Evolutionary conservation across 2,888 invertebrate species (phyloP), one percentile per base, ranked within the genome.

Genomic region (Callosobruchus maculatus): DNA sequence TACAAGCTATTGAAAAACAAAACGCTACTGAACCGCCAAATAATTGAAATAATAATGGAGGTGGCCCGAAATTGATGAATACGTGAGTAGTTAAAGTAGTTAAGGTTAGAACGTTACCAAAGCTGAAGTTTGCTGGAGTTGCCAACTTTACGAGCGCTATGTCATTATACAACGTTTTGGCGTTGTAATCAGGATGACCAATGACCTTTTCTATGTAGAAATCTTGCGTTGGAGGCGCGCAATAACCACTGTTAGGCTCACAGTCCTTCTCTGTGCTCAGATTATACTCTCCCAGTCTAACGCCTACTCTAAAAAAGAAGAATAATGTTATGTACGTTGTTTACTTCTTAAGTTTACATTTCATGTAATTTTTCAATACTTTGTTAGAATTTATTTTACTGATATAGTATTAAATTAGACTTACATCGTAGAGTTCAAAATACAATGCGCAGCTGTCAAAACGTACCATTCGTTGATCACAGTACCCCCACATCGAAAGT

Each of bases 201-300:
- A 88, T 83, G 0, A 88, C 80, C 66, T 86, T 86, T 49, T 88
- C 89, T 3, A 92, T 88, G 70, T 83, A 82, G 75, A 89, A 89
- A 80, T 91, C 89, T 82, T 90, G 90, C 66, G 89, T 88, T 21
- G 83, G 85, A 0, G 88, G 87, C 4, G 87, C 85, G 78, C 85
- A 90, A 79, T 74, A 85, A 80, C 75, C 83, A 7, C 71, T 73
- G 0, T 75, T 71, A 22, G 71, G 30, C 26, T 83, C 85, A 82
- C 92, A 88, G 81, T 89, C 88, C 13, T 85, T 85, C 73, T 87
- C 85, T 0, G 85, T 85, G 70, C 83, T 84, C 73, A 88, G 80
- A 79, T 90, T 88, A 78, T 92, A 90, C 75, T 93, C 93, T 0
- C 93, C 93, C 49, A 93, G 85, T 31, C 93, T 89, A 5, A 92